Conservation (phyloP, 2,888 invertebrate species). For the Melanchra persicariae region DNA sequence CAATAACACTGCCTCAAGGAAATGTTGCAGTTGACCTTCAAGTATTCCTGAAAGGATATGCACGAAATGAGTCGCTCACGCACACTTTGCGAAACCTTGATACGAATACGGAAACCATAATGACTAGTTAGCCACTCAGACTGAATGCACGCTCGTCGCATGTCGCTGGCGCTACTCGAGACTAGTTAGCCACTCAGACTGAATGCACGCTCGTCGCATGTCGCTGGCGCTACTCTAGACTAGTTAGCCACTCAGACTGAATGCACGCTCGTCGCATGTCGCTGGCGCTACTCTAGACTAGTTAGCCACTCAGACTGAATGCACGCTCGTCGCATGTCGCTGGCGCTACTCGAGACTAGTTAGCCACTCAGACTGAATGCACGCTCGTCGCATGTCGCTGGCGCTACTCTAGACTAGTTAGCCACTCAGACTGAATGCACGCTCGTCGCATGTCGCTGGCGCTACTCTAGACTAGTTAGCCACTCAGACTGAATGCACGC, state of each 20-base stretch:
- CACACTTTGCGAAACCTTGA: neutral
- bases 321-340: neutral
- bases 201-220: neutral
- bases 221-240: neutral
- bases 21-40: constrained; percentile 14
- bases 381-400: neutral
- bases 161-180: neutral
- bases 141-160: neutral
- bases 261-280: neutral
- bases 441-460: no score
- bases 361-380: neutral
- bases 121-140: neutral
- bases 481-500: neutral
- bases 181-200: neutral
- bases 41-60: constrained; percentile 9
- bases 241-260: neutral
- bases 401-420: neutral
- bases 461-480: neutral
- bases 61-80: neutral
- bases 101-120: neutral
- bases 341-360: neutral
- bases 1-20: constrained; percentile 20
- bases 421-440: neutral
- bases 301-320: neutral
- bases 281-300: neutral